A percentile compares a stretch with the other conserved stretches of the same genome.
Conservation (phyloP, 2,113 vertebrate genomes). For the Etia nguti region DNA sequence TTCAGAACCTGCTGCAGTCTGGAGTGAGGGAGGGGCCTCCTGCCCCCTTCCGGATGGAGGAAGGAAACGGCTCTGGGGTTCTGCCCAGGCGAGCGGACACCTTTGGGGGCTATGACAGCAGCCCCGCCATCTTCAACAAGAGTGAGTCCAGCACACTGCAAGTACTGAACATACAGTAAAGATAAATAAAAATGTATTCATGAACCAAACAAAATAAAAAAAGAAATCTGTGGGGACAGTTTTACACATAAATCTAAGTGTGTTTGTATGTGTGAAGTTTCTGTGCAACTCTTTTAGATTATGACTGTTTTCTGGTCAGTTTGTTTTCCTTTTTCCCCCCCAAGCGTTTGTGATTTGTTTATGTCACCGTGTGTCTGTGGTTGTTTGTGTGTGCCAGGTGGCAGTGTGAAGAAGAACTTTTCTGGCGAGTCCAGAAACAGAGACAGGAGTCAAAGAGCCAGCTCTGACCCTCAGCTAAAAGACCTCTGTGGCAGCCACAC, state of each 20-base stretch:
- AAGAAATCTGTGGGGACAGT: not conserved
- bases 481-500: slow-evolving; percentile 53
- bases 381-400: slow-evolving; percentile 60
- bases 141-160: slow-evolving; percentile 69
- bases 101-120: slow-evolving; percentile 83
- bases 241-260: not conserved
- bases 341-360: not conserved
- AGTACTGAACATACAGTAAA: not conserved
- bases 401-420: slow-evolving; percentile 73
- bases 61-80: slow-evolving; percentile 37
- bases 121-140: slow-evolving; percentile 63
- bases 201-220: not conserved
- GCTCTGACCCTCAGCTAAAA: slow-evolving; percentile 75
- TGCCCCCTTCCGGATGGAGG: slow-evolving; percentile 49
- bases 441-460: slow-evolving; percentile 71
- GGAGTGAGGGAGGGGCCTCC: slow-evolving; percentile 51
- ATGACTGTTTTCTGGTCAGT: not conserved
- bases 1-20: slow-evolving; percentile 82
- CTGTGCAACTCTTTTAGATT: not conserved
- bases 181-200: not conserved
- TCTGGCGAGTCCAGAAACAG: slow-evolving; percentile 60
- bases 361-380: not conserved
- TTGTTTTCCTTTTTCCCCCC: not conserved
- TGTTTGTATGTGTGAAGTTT: not conserved
- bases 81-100: slow-evolving; percentile 80